Percentiles rank a stretch among this genome's conserved stretches.
Evolutionary conservation across 2,113 vertebrate genomes (phyloP).

Genomic region (Heliornis fulica): DNA sequence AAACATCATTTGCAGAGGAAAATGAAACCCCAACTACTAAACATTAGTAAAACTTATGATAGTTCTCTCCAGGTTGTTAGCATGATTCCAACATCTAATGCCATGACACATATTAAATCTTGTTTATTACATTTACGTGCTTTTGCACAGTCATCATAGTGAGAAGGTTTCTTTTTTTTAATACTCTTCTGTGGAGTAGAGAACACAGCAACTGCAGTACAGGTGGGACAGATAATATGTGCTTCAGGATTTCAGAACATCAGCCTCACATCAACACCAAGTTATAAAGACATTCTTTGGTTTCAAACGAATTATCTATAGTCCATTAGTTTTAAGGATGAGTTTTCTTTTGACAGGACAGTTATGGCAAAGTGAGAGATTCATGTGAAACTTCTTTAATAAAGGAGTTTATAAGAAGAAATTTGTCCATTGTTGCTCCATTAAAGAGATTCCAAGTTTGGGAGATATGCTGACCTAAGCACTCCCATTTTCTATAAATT

Average conservation of each 20-base stretch:
- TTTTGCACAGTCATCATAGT: conserved; percentile 36
- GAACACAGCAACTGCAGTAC: not conserved
- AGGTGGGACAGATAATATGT: conserved; percentile 11
- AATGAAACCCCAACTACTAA: not conserved
- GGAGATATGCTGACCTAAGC: not conserved
- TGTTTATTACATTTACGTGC: conserved; percentile 35
- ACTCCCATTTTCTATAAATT: not conserved
- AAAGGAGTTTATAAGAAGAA: not conserved
- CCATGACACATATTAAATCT: conserved; percentile 40
- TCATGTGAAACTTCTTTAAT: not conserved
- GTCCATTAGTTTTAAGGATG: not conserved
- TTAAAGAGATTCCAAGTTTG: not conserved
- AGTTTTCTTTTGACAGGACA: not conserved
- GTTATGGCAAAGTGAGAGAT: not conserved
- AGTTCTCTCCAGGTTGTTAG: conserved; percentile 15
- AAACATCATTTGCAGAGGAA: not conserved
- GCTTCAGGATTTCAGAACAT: not conserved
- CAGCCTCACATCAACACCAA: conserved; percentile 19
- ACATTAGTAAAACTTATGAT: not conserved
- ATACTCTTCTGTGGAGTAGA: conserved; percentile 9
- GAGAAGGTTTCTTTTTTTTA: conserved; percentile 16
- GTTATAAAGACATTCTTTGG: not conserved
- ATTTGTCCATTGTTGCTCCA: not conserved
- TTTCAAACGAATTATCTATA: not conserved
- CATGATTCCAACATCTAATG: conserved; percentile 19